A percentile compares a stretch with the other conserved stretches of the same genome.
These are phyloP conservation scores for Lagopus leucura DNA, from an alignment of 2,113 vertebrate genomes.

Conservation along the genomic window DNA sequence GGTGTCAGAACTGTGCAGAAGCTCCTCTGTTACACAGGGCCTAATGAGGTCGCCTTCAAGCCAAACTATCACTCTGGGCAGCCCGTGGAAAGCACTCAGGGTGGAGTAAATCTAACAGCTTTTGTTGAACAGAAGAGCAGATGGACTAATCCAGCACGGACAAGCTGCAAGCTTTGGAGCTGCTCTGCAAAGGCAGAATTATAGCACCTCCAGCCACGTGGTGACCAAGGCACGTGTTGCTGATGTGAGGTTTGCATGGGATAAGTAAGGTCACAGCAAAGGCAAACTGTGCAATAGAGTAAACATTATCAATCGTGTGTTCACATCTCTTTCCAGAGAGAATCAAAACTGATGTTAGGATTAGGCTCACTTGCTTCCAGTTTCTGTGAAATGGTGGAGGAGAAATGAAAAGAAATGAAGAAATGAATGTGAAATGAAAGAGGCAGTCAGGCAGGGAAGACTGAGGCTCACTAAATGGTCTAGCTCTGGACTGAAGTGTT, in stretches of 20 bases:
- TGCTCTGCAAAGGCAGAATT: neutral
- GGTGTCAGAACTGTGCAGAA: neutral
- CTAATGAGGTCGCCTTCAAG: neutral
- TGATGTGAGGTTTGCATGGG: neutral
- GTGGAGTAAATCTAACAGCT: neutral
- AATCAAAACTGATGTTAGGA: neutral
- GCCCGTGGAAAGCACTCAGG: neutral
- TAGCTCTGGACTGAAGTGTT: neutral
- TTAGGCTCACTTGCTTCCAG: neutral
- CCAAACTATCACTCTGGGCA: neutral
- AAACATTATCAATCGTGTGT: fast-evolving
- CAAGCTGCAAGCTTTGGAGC: neutral
- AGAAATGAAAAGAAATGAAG: neutral
- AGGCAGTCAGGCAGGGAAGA: neutral
- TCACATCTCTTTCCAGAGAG: neutral
- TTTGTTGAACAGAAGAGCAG: neutral
- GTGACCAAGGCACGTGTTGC: neutral
- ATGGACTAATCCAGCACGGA: neutral
- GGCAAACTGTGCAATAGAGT: neutral
- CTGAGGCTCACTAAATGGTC: neutral
- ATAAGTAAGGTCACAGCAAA: neutral
- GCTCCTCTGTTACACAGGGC: neutral
- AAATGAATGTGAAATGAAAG: neutral
- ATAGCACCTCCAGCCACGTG: neutral
- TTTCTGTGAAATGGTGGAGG: neutral